Conservation (phyloP, 2,797 vertebrate species). For the Xenops minutus region DNA sequence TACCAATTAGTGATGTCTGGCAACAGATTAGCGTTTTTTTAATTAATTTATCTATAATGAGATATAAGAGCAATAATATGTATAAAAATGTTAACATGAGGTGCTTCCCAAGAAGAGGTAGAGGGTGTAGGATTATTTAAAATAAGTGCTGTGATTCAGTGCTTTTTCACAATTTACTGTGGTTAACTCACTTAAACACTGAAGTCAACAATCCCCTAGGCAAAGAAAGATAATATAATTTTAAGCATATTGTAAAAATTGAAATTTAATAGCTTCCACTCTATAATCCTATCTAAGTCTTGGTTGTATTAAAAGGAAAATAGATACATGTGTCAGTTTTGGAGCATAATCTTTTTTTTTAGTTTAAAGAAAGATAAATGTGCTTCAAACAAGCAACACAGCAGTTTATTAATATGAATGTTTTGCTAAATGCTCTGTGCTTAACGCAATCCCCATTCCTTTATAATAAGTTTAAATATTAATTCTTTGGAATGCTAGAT, state of each 20-base stretch:
- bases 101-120: background rate
- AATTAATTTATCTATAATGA: background rate
- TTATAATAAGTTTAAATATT: constrained; percentile 83
- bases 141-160: constrained; percentile 79
- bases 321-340: constrained; percentile 59
- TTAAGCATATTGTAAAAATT: constrained; percentile 65
- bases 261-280: constrained; percentile 58
- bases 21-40: background rate
- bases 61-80: background rate
- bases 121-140: constrained; percentile 67
- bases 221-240: constrained; percentile 69
- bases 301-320: constrained; percentile 38
- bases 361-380: constrained; percentile 62
- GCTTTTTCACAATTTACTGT: constrained; percentile 76
- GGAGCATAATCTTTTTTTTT: constrained; percentile 31
- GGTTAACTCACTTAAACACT: constrained; percentile 76
- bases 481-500: constrained; percentile 82
- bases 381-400: constrained; percentile 61
- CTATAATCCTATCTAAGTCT: constrained; percentile 53
- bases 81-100: background rate
- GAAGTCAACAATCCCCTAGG: constrained; percentile 50
- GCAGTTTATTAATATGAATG: constrained; percentile 68
- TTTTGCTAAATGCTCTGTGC: constrained; percentile 75
- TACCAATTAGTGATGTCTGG: background rate
- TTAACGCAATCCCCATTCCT: constrained; percentile 75